These are phyloP conservation scores for Junonia oenone DNA, from an alignment of 2,888 invertebrate genomes.

Conservation along the genomic window DNA sequence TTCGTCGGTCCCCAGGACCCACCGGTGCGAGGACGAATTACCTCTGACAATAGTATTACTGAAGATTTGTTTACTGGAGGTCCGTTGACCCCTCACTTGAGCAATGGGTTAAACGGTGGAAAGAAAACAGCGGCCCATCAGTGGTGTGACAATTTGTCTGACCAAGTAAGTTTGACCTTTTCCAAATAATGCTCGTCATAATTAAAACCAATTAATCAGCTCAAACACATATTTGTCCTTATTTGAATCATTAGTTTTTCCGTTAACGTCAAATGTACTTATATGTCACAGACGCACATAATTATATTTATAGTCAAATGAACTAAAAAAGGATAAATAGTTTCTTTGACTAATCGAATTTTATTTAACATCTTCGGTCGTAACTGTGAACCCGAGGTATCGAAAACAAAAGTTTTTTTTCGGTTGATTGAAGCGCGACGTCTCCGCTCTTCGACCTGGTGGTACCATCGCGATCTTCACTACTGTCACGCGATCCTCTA, in stretches of 20 bases:
- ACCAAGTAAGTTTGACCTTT: slow-evolving; percentile 73
- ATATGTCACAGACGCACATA: too few species aligned
- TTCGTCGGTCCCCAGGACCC: slow-evolving; percentile 83
- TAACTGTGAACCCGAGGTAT: slow-evolving; percentile 32
- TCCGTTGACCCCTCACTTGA: slow-evolving; percentile 67
- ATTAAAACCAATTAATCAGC: slow-evolving; percentile 10
- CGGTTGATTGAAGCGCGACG: slow-evolving; percentile 43
- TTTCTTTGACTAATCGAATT: background rate
- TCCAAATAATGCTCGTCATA: background rate
- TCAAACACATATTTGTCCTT: slow-evolving; percentile 15
- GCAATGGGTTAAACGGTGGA: slow-evolving; percentile 73
- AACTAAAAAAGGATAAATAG: too few species aligned
- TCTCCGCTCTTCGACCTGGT: slow-evolving; percentile 40
- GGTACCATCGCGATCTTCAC: slow-evolving; percentile 50
- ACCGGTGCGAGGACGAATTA: slow-evolving; percentile 56
- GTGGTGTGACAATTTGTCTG: slow-evolving; percentile 80
- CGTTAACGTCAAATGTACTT: background rate
- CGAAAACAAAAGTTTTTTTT: slow-evolving; percentile 51
- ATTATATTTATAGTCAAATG: too few species aligned
- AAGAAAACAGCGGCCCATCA: slow-evolving; percentile 78
- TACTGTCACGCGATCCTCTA: slow-evolving; percentile 33
- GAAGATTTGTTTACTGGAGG: slow-evolving; percentile 72
- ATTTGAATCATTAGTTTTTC: slow-evolving; percentile 16
- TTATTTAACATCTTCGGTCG: slow-evolving; percentile 22
- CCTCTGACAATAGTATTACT: slow-evolving; percentile 61